Base-by-base conservation (phyloP, 2,888 invertebrate species). In the Cybosia mesomella region DNA sequence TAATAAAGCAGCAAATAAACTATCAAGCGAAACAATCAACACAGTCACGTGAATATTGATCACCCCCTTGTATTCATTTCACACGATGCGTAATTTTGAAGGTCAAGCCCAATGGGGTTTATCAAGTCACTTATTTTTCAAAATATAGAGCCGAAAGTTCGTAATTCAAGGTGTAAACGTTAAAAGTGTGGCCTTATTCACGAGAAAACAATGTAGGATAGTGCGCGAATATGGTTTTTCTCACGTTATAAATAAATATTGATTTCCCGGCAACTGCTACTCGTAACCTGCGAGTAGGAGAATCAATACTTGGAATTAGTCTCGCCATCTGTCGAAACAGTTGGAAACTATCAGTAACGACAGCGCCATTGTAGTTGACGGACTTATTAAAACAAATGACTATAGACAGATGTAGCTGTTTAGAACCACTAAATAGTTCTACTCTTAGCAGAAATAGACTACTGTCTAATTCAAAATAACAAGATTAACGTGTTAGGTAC, bases 1-100 rank as follows among this genome's bases (percentile, higher is more conserved):
- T 94, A 94, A 92, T 94, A 94, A 90, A 85, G 85, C 82, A 84
- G 94, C 94, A 94, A 95, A 94, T 77, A 90, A 93, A 94, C 90
- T 82, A 84, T 88, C 83, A 95, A 95, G 94, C 94, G 87, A 91
- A 91, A 92, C 83, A 86, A 85, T 84, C 83, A 84, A 85, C 86
- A 87, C 90, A 76, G 77, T 83, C 80, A 72, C 79, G 86, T 83
- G 80, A 92, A 93, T 93, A 83, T 86, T 90, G 90, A 88, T 92
- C 88, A 93, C 87, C 86, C 83, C 68, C 73, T 75, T 76, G 81
- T 80, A 86, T 85, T 77, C 93, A 94, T 93, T 85, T 87, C 87
- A 83, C 83, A 78, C 74, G 75, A 83, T 80, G 70, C 79, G 78
- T 72, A 77, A 72, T 73, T 76, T 71, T 70, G 75, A 85, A 83